Percentiles rank a stretch among this genome's conserved stretches.
Conservation (phyloP, 2,888 invertebrate species). For the Eupithecia centaureata region DNA sequence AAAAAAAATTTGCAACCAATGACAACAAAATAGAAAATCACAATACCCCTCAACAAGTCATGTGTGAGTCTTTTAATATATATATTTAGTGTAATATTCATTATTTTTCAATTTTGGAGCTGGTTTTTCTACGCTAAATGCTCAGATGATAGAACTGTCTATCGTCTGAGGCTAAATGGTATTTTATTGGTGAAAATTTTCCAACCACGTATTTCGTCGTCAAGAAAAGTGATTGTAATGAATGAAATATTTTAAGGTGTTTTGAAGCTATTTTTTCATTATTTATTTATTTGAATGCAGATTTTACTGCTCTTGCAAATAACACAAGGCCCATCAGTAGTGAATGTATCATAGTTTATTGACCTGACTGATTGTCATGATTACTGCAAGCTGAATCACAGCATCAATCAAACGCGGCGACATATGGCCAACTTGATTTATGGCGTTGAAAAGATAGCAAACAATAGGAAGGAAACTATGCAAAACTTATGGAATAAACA, state of each 20-base stretch:
- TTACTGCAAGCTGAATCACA: slow-evolving; percentile 20
- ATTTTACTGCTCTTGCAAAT: neutral
- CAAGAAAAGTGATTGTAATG: neutral
- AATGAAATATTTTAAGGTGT: neutral
- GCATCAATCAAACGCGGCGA: slow-evolving; percentile 28
- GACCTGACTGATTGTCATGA: slow-evolving; percentile 23
- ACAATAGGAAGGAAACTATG: neutral
- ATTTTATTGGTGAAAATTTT: too few relatives aligned
- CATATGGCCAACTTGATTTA: slow-evolving; percentile 30
- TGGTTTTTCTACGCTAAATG: too few relatives aligned
- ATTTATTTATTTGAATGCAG: neutral
- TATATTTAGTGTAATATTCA: too few relatives aligned
- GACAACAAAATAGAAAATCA: too few relatives aligned
- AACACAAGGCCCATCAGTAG: neutral
- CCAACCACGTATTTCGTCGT: too few relatives aligned
- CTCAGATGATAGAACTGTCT: too few relatives aligned
- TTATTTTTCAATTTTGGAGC: too few relatives aligned
- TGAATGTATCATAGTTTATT: slow-evolving; percentile 26
- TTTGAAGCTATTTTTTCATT: too few relatives aligned
- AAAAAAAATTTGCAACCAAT: too few relatives aligned
- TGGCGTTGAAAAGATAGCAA: slow-evolving; percentile 11
- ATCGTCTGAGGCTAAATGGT: too few relatives aligned
- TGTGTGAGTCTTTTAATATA: too few relatives aligned
- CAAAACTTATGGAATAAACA: neutral
- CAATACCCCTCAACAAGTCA: too few relatives aligned